Evolutionary conservation across 2,888 invertebrate species (phyloP).

Genomic region (Rhogogaster chlorosoma): DNA sequence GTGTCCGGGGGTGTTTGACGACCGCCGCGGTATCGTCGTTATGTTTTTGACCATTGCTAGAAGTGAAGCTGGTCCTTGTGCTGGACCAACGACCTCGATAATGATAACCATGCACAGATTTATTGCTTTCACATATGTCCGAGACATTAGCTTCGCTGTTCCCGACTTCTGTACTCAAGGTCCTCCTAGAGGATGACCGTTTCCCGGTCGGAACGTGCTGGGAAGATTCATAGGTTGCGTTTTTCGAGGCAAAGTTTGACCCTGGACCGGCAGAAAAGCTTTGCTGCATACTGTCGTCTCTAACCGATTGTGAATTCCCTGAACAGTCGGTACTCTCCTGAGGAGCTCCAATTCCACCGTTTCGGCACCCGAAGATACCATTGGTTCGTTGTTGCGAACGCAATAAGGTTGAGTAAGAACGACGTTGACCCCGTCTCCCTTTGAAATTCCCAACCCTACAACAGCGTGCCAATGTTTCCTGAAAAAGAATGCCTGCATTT

Average conservation of each 20-base stretch:
- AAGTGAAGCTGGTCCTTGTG: not conserved
- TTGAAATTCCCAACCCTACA: conserved; percentile 74
- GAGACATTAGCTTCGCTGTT: conserved; percentile 53
- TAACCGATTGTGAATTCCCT: conserved; percentile 63
- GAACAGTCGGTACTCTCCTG: conserved; percentile 71
- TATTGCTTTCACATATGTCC: not conserved
- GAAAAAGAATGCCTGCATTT: conserved; percentile 76
- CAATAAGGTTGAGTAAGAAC: conserved; percentile 82
- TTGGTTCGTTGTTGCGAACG: conserved; percentile 79
- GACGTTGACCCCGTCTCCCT: conserved; percentile 74
- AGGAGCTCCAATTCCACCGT: conserved; percentile 62
- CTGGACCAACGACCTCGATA: conserved; percentile 39
- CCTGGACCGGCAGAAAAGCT: conserved; percentile 54
- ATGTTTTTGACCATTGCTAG: conserved; percentile 2
- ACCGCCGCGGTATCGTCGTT: not conserved
- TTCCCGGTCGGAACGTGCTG: conserved; percentile 47
- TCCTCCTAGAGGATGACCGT: conserved; percentile 52
- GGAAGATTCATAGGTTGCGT: conserved; percentile 14
- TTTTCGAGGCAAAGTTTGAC: not conserved
- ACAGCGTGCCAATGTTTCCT: conserved; percentile 81
- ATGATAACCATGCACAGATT: not conserved
- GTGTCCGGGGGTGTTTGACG: not conserved
- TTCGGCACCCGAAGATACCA: conserved; percentile 77
- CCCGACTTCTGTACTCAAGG: conserved; percentile 51
- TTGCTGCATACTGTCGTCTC: conserved; percentile 63